These are phyloP conservation scores for Drosophila recens DNA, from an alignment of 2,888 invertebrate genomes.

Conservation along the genomic window DNA sequence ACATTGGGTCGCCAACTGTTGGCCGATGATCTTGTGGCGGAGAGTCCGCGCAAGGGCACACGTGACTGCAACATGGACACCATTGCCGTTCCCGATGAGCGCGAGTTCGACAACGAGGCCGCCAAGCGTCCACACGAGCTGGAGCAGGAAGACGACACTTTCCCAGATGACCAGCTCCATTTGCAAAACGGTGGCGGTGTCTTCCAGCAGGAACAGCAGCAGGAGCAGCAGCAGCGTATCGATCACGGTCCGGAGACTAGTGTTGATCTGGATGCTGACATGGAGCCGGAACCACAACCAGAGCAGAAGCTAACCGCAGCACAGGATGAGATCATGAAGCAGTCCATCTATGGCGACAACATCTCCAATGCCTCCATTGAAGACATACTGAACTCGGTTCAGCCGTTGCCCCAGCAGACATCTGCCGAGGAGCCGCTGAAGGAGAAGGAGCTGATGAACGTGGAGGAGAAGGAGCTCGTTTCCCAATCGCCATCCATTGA, in stretches of 20 bases:
- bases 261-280: constrained; percentile 68
- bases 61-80: constrained; percentile 82
- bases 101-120: constrained; percentile 83
- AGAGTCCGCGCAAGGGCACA: constrained; percentile 90
- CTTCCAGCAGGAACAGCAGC: constrained; percentile 18
- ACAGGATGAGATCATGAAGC: constrained; percentile 74
- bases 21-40: constrained; percentile 86
- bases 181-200: constrained; percentile 51
- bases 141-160: constrained; percentile 68
- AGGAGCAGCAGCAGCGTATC: constrained; percentile 32
- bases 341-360: constrained; percentile 76
- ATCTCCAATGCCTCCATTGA: constrained; percentile 68
- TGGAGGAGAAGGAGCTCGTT: constrained; percentile 81
- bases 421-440: constrained; percentile 59
- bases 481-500: constrained; percentile 83
- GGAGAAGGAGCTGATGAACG: constrained; percentile 76
- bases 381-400: constrained; percentile 83
- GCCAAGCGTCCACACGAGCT: constrained; percentile 84
- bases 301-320: constrained; percentile 14
- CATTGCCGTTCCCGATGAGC: constrained; percentile 81
- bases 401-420: constrained; percentile 76
- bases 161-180: constrained; percentile 44
- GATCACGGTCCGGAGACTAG: constrained; percentile 81
- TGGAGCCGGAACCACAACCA: constrained; percentile 28
- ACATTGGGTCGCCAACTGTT: constrained; percentile 64